Conservation (phyloP, 2,113 vertebrate genomes). For the Cyprinus carpio region DNA sequence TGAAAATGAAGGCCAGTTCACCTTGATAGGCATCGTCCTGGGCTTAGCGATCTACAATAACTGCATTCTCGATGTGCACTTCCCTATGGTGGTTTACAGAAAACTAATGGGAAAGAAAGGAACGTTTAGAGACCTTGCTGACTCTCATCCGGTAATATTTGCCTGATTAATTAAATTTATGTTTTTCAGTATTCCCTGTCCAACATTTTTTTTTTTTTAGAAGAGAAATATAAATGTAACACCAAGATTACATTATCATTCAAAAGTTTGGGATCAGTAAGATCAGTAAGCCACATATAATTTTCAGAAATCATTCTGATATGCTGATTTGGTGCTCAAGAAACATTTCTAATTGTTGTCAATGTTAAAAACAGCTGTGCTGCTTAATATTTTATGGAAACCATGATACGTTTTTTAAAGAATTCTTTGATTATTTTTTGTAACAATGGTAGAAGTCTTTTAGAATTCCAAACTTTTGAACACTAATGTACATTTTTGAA, state of each 20-base stretch:
- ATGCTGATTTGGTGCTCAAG: background rate
- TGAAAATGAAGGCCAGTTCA: slow-evolving; percentile 98
- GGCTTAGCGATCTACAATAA: slow-evolving; percentile 99
- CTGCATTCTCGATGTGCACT: slow-evolving; percentile 98
- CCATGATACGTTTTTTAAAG: background rate
- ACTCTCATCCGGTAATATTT: slow-evolving; percentile 93
- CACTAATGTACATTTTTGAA: background rate
- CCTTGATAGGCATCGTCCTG: slow-evolving; percentile 94
- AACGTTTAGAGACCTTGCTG: slow-evolving; percentile 89
- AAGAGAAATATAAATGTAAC: background rate
- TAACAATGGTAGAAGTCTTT: no score
- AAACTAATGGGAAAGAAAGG: slow-evolving; percentile 98
- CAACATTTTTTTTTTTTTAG: background rate
- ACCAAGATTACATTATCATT: no score
- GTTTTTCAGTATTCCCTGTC: background rate
- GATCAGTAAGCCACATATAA: no score
- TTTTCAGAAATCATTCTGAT: background rate
- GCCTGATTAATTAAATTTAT: background rate
- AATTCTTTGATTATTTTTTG: no score
- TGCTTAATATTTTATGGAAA: background rate
- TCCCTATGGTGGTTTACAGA: slow-evolving; percentile 98
- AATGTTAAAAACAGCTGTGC: background rate
- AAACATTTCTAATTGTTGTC: background rate
- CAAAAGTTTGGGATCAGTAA: background rate
- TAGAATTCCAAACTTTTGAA: background rate